Percentiles rank a stretch among this genome's conserved stretches.
These are phyloP conservation scores for Drosophila gunungcola DNA, from an alignment of 1,140 invertebrate genomes.

Conservation along the genomic window DNA sequence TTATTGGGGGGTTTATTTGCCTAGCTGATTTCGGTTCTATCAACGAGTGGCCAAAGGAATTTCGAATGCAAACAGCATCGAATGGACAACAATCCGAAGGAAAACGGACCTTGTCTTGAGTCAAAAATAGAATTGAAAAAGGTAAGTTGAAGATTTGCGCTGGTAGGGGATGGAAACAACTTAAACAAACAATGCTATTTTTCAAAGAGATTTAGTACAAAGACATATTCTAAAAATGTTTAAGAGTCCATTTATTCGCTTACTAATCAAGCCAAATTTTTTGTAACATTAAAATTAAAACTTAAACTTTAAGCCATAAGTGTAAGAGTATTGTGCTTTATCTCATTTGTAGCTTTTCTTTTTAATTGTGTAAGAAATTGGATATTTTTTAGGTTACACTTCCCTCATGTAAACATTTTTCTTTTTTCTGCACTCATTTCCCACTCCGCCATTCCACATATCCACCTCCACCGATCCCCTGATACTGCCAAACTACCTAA, in stretches of 20 bases:
- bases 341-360: not conserved
- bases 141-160: not conserved
- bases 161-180: slow-evolving; percentile 19
- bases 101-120: slow-evolving; percentile 12
- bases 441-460: not conserved
- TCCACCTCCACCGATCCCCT: not conserved
- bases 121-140: slow-evolving; percentile 7
- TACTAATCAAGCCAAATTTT: too few species aligned
- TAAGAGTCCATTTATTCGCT: too few species aligned
- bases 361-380: slow-evolving; percentile 18
- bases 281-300: too few species aligned
- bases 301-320: too few species aligned
- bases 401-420: slow-evolving; percentile 5
- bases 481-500: slow-evolving; percentile 28
- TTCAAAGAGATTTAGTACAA: not conserved
- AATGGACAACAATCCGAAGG: slow-evolving; percentile 12
- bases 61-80: slow-evolving; percentile 75
- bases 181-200: slow-evolving; percentile 15
- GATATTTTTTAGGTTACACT: slow-evolving; percentile 11
- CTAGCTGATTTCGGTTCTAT: slow-evolving; percentile 78
- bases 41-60: slow-evolving; percentile 67
- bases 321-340: not conserved
- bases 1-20: slow-evolving; percentile 81
- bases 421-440: slow-evolving; percentile 7
- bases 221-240: too few species aligned